phyloP scores from a whole-genome alignment of 2,113 vertebrate genomes.

The Tyto alba region DNA sequence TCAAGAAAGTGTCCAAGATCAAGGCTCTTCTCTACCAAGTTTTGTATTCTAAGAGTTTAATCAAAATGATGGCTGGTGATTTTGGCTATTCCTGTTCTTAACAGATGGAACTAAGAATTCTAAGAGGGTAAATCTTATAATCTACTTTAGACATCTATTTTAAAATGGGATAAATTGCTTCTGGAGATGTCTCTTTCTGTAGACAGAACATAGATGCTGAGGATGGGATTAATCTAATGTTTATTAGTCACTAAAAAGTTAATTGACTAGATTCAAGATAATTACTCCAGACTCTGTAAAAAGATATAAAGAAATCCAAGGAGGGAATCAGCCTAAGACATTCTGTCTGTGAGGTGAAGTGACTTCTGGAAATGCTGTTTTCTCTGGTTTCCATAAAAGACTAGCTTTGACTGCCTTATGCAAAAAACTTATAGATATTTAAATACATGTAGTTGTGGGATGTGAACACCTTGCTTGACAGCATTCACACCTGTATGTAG shows the following conservation, averaged over 20 bases:
- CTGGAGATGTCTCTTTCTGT: background rate
- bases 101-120: background rate
- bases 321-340: background rate
- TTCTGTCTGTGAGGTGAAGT: background rate
- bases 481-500: background rate
- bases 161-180: background rate
- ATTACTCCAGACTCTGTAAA: background rate
- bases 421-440: background rate
- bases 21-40: background rate
- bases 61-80: background rate
- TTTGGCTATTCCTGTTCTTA: background rate
- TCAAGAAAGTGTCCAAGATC: background rate
- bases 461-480: background rate
- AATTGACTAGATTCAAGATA: background rate
- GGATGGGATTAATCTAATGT: background rate
- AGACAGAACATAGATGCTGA: background rate
- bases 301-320: background rate
- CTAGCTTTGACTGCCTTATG: background rate
- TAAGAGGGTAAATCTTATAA: background rate
- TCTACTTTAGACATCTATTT: background rate
- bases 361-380: background rate
- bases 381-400: background rate
- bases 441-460: background rate
- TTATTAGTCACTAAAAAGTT: background rate
- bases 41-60: background rate